Conservation (phyloP, 2,797 vertebrate species). For the Falco cherrug region DNA sequence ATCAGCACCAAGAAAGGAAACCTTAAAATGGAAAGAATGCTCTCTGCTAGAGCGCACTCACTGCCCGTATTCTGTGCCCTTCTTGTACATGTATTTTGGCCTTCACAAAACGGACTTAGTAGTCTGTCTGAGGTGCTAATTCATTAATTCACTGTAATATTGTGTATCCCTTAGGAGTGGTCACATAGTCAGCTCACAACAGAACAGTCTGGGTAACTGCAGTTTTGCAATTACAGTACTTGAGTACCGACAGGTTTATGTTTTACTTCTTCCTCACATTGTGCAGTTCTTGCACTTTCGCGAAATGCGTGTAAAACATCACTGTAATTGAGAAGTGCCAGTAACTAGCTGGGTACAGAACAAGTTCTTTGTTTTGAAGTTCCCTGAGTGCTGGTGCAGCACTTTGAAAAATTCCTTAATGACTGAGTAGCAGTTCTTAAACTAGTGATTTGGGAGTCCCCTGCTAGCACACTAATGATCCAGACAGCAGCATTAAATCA, state of each 20-base stretch:
- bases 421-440: conserved; percentile 20
- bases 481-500: conserved; percentile 60
- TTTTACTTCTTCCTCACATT: neutral
- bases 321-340: neutral
- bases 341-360: neutral
- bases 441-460: conserved; percentile 43
- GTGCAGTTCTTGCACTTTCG: neutral
- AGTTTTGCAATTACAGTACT: neutral
- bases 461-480: conserved; percentile 46
- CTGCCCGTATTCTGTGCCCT: neutral
- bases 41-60: neutral
- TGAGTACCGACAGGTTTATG: neutral
- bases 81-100: neutral
- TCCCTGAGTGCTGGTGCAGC: conserved; percentile 39
- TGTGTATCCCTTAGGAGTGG: neutral
- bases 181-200: neutral
- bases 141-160: neutral
- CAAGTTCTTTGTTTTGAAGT: conserved; percentile 20
- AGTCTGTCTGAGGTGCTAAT: neutral
- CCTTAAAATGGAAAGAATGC: neutral
- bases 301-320: neutral
- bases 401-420: conserved; percentile 47
- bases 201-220: neutral
- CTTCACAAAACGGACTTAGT: neutral
- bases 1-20: neutral